Evolutionary conservation across 2,888 invertebrate species (phyloP).

Genomic region (Dimorphilus gyrociliatus): DNA sequence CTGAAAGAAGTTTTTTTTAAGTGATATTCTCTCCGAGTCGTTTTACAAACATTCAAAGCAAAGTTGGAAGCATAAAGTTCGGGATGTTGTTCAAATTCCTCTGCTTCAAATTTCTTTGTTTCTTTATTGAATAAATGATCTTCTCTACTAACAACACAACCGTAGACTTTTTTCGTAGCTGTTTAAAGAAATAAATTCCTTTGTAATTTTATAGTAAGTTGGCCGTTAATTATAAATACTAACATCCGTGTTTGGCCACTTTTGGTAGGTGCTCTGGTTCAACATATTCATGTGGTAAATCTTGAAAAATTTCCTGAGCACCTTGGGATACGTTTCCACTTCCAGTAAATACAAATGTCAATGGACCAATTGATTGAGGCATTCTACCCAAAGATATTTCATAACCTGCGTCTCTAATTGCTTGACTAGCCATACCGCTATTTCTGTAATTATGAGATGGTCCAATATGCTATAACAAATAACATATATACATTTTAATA

Average conservation of each 20-base stretch:
- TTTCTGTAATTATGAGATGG: slow-evolving; percentile 96
- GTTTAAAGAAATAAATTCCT: slow-evolving; percentile 4
- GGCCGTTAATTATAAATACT: slow-evolving; percentile 27
- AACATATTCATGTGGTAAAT: slow-evolving; percentile 91
- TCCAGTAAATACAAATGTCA: slow-evolving; percentile 94
- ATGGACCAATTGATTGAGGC: slow-evolving; percentile 91
- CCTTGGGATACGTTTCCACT: slow-evolving; percentile 84
- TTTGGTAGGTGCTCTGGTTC: slow-evolving; percentile 82
- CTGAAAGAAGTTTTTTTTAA: no score
- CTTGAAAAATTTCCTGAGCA: slow-evolving; percentile 64
- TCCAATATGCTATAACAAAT: slow-evolving; percentile 60
- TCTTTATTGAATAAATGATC: slow-evolving; percentile 83
- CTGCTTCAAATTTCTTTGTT: slow-evolving; percentile 75
- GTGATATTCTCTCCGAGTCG: no score
- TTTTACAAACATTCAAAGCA: slow-evolving; percentile 58
- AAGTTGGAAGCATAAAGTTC: slow-evolving; percentile 88
- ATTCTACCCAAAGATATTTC: slow-evolving; percentile 86
- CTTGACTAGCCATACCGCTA: slow-evolving; percentile 91
- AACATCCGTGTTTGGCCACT: slow-evolving; percentile 90
- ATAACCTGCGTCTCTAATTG: slow-evolving; percentile 94
- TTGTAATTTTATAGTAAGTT: no score
- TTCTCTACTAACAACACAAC: slow-evolving; percentile 78
- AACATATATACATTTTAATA: neutral
- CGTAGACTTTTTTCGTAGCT: slow-evolving; percentile 88
- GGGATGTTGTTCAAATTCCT: slow-evolving; percentile 78